phyloP scores from a whole-genome alignment of 2,797 vertebrate species.

The Perodicticus potto region DNA sequence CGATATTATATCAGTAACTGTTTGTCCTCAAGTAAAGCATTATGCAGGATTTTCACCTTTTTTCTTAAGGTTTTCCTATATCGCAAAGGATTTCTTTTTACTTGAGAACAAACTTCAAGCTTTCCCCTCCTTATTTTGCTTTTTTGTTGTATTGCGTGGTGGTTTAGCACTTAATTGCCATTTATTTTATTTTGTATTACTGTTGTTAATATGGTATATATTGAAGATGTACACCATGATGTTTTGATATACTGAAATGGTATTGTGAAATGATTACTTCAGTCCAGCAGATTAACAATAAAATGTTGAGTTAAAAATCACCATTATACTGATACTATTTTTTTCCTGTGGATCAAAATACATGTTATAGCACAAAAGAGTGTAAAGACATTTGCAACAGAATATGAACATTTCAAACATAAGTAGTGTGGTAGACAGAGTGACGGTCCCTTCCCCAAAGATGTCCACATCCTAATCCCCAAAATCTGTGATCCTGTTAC shows the following conservation, averaged over 20 bases:
- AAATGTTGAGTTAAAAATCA: slow-evolving; percentile 10
- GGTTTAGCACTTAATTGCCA: background rate
- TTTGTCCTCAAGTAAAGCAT: background rate
- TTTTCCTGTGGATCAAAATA: background rate
- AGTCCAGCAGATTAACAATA: background rate
- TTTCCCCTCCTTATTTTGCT: background rate
- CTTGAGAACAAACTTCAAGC: background rate
- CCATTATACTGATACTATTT: background rate
- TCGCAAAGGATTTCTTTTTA: background rate
- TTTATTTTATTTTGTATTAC: background rate
- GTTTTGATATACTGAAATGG: background rate
- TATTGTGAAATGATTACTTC: background rate
- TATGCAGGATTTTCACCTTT: background rate
- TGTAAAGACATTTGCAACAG: background rate
- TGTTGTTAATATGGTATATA: background rate
- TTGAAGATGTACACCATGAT: background rate
- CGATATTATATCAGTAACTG: background rate
- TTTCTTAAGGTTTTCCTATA: background rate
- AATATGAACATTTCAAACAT: background rate
- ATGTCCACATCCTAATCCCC: background rate
- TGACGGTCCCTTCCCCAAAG: background rate
- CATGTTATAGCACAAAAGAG: background rate
- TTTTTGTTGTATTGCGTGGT: background rate
- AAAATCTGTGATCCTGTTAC: background rate
- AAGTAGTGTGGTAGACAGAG: background rate